Base-by-base conservation (phyloP, 2,888 invertebrate genomes). In the Sphinx pinastri region DNA sequence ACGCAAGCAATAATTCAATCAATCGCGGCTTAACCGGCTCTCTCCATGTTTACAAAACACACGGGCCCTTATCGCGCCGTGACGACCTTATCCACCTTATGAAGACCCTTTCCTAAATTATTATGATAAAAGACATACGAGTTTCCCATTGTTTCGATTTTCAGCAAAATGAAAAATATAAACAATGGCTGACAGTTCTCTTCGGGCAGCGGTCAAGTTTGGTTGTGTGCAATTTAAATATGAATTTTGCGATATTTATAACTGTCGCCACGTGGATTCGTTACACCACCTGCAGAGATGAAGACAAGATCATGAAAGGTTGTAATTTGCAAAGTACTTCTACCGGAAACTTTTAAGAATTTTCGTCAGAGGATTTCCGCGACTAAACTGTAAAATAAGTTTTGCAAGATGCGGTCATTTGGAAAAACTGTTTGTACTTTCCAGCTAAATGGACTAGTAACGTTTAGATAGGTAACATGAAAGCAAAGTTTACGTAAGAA, bases 1-100 rank as follows among this genome's bases (percentile, higher is more conserved):
- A 83, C 81, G 82, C 84, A 84, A 86, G 89, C 88, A 88, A 91
- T 93, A 93, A 91, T 91, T 93, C 92, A 94, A 94, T 94, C 92
- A 93, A 84, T 83, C 84, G 78, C 75, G 88, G 91, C 90, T 93
- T 92, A 91, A 83, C 82, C 77, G 81, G 82, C 84, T 85, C 83
- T 84, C 85, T 79, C 80, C 75, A 75, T 93, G 91, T 93, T 93
- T 93, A 90, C 90, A 82, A 88, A 91, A 90, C 86, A 86, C 78
- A 77, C 76, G 72, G 72, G 83, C 86, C 88, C 83, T 84, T 83
- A 84, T 84, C 83, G 81, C 80, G 75, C 74, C 73, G 80, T 81
- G 79, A 81, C 81, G 81, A 83, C 77, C 76, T 81, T 82, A 83
- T 83, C 81, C 83, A 74, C 73, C 73, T 71, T 72, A 73, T 74